phyloP scores from a whole-genome alignment of 2,888 invertebrate species.

The Athalia rosae region DNA sequence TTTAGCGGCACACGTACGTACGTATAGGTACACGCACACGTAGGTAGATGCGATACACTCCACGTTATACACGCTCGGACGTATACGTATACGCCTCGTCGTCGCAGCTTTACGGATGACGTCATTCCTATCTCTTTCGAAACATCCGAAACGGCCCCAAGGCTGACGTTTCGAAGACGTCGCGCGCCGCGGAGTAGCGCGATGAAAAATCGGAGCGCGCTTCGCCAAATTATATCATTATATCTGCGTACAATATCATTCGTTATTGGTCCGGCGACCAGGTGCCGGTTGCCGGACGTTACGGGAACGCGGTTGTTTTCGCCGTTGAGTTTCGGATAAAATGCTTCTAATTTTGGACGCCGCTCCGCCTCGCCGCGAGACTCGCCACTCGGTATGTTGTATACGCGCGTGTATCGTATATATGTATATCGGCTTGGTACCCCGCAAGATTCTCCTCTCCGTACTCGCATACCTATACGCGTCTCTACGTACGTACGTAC shows the following conservation, averaged over 20 bases:
- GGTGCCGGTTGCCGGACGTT: slow-evolving; percentile 13
- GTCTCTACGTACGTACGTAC: neutral
- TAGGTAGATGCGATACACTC: no score
- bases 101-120: neutral
- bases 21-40: neutral
- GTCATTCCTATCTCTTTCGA: slow-evolving; percentile 28
- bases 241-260: slow-evolving; percentile 10
- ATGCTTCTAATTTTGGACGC: slow-evolving; percentile 39
- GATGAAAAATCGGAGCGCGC: neutral
- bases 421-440: no score
- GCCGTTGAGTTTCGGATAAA: slow-evolving; percentile 38
- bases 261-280: slow-evolving; percentile 8
- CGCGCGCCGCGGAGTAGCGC: neutral
- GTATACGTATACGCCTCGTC: no score
- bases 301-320: slow-evolving; percentile 20
- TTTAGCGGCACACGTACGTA: slow-evolving; percentile 30
- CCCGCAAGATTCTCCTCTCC: neutral
- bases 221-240: neutral
- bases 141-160: slow-evolving; percentile 24
- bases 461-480: slow-evolving; percentile 13
- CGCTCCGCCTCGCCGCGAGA: slow-evolving; percentile 21
- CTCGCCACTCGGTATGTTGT: slow-evolving; percentile 5
- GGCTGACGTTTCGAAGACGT: neutral
- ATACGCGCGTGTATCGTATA: no score
- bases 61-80: no score